Percentiles rank a stretch among this genome's conserved stretches.
These are phyloP conservation scores for Apantesis nais DNA, from an alignment of 2,888 invertebrate species.

Conservation along the genomic window DNA sequence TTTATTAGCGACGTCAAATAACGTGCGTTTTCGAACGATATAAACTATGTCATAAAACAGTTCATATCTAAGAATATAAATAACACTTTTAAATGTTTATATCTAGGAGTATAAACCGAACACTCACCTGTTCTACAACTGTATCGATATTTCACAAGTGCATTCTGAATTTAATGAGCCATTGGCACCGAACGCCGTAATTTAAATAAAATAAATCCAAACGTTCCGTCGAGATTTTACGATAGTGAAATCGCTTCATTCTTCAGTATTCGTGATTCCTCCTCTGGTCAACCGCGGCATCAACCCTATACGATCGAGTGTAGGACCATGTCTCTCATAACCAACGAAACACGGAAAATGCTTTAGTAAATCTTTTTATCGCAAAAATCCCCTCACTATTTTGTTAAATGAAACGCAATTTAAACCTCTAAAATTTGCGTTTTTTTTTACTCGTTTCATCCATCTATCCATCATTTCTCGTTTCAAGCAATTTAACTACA, in stretches of 20 bases:
- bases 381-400: constrained; percentile 68
- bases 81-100: not conserved
- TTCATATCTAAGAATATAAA: not conserved
- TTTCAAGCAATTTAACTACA: no score
- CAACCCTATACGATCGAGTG: constrained; percentile 37
- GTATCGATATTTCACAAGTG: not conserved
- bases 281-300: constrained; percentile 43
- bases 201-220: constrained; percentile 7
- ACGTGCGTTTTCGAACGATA: not conserved
- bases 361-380: constrained; percentile 78
- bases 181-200: constrained; percentile 2
- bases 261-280: constrained; percentile 27
- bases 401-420: constrained; percentile 57
- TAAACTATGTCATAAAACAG: not conserved
- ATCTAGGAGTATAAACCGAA: not conserved
- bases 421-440: constrained; percentile 51
- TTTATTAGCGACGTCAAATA: not conserved
- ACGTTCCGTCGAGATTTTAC: not conserved
- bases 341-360: constrained; percentile 76
- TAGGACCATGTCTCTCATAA: constrained; percentile 46
- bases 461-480: no score
- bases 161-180: not conserved
- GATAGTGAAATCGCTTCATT: constrained; percentile 13
- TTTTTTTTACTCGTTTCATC: constrained; percentile 27
- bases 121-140: not conserved